Conservation (phyloP, 1,140 invertebrate genomes). For the Heterodera carotae region DNA sequence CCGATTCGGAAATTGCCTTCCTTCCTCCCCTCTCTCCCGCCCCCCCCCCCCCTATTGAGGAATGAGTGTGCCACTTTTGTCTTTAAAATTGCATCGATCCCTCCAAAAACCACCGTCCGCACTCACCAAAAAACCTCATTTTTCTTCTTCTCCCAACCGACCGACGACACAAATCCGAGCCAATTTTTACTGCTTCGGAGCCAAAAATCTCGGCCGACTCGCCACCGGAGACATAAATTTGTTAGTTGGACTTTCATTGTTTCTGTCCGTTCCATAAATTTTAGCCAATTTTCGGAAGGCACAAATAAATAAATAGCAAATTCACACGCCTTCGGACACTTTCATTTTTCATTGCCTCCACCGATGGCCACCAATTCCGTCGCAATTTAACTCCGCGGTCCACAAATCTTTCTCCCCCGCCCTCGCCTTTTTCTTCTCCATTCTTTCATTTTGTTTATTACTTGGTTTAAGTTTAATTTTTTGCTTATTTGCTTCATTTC, state of each 20-base stretch:
- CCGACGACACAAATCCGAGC: not conserved
- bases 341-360: not conserved
- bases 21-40: not conserved
- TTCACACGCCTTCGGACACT: not conserved
- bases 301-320: not conserved
- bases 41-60: no score
- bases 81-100: not conserved
- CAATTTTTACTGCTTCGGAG: not conserved
- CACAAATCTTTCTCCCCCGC: not conserved
- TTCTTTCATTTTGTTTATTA: no score
- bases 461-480: no score
- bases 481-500: no score
- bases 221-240: not conserved
- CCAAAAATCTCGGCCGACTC: no score
- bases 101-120: not conserved
- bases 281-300: not conserved
- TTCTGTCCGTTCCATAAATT: not conserved
- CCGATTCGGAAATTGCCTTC: not conserved
- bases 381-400: not conserved
- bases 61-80: no score
- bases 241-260: not conserved
- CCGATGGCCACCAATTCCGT: not conserved
- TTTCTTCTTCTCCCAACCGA: not conserved
- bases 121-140: not conserved
- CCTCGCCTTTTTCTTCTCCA: no score